Evolutionary conservation across 2,888 invertebrate genomes (phyloP).

Genomic region (Tridacna gigas): DNA sequence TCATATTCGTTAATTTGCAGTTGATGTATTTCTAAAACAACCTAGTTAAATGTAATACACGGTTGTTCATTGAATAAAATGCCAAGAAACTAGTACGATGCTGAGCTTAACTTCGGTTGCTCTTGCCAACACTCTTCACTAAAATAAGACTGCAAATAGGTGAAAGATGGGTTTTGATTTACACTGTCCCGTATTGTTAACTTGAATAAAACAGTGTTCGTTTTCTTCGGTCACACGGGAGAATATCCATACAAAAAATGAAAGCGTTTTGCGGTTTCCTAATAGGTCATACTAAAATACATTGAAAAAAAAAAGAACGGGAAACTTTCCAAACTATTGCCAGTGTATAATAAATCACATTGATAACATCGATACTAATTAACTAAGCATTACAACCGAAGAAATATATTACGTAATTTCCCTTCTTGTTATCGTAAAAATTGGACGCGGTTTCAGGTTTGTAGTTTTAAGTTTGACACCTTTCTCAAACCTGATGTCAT

Average conservation of each 20-base stretch:
- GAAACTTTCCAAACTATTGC: constrained; percentile 7
- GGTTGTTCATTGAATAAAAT: too few relatives aligned
- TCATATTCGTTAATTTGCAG: too few relatives aligned
- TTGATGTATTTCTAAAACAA: too few relatives aligned
- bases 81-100: too few relatives aligned
- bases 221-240: background rate
- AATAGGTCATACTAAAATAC: background rate
- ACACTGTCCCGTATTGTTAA: too few relatives aligned
- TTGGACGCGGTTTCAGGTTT: constrained; percentile 10
- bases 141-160: too few relatives aligned
- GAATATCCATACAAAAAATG: background rate
- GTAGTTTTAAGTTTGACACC: background rate
- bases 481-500: background rate
- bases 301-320: background rate
- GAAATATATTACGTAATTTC: constrained; percentile 18
- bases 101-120: too few relatives aligned
- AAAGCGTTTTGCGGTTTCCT: background rate
- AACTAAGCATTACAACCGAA: constrained; percentile 17
- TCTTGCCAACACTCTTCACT: too few relatives aligned
- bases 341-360: constrained; percentile 16
- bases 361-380: constrained; percentile 6
- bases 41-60: too few relatives aligned
- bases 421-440: constrained; percentile 18
- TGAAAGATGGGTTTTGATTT: too few relatives aligned
- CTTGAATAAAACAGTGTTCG: too few relatives aligned